Percentiles rank a stretch among this genome's conserved stretches.
These are phyloP conservation scores for Geodia barretti DNA, from an alignment of 37 sponge, comb jelly and placozoan species.

Conservation along the genomic window DNA sequence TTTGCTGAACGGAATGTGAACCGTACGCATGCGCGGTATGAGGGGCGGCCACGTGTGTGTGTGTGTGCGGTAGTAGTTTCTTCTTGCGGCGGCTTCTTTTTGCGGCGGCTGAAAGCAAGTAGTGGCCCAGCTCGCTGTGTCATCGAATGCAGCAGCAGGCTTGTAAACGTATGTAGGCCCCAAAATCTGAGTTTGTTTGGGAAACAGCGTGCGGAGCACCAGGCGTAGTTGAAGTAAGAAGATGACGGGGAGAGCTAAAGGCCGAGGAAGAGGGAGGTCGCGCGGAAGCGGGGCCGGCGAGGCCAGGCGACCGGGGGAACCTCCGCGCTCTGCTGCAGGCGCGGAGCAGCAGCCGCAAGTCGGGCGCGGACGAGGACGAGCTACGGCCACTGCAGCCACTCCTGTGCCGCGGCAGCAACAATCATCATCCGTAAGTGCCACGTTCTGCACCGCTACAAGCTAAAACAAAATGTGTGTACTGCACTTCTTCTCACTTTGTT, in stretches of 20 bases:
- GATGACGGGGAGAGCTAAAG: conserved; percentile 50
- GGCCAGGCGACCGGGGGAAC: conserved; percentile 55
- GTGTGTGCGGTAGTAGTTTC: no score
- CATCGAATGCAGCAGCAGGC: no score
- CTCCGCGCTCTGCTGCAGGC: background rate
- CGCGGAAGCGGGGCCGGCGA: conserved; percentile 25
- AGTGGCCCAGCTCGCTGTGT: no score
- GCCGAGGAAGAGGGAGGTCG: conserved; percentile 55
- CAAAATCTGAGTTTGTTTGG: no score
- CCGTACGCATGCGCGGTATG: conserved; percentile 1
- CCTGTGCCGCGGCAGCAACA: conserved; percentile 6
- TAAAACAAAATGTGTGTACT: background rate
- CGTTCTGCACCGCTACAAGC: background rate
- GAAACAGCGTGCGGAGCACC: no score
- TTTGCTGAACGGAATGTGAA: no score
- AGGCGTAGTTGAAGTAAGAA: background rate
- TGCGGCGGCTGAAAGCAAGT: no score
- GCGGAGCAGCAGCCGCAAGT: conserved; percentile 29
- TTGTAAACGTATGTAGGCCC: no score
- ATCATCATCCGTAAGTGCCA: background rate
- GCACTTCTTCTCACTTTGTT: background rate
- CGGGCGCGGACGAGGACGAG: conserved; percentile 66
- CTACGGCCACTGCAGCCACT: conserved; percentile 7
- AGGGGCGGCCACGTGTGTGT: no score
- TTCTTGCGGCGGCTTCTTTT: no score